Evolutionary conservation across 2,797 vertebrate species (phyloP), one percentile per base, ranked within the genome.

Genomic region (Micropoecilia bifurca): DNA sequence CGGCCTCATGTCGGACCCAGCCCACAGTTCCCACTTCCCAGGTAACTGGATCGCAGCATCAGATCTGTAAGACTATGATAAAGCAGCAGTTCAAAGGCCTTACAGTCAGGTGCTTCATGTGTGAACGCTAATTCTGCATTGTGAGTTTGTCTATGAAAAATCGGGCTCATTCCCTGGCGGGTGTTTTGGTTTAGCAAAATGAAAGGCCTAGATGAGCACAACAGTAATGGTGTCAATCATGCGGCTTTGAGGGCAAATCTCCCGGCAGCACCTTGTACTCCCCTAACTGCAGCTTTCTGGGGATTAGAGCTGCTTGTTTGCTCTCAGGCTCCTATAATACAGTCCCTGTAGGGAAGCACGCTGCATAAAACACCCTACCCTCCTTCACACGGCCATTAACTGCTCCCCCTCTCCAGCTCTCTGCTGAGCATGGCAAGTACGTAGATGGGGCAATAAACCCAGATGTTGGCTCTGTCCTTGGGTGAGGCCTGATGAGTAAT

Each of bases 281-380:
- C 50, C 77, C 76, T 81, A 81, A 6, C 87, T 80, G 88, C 80
- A 86, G 88, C 88, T 76, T 83, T 80, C 84, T 75, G 81, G 76
- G 87, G 86, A 88, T 89, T 85, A 87, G 75, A 90, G 82, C 77
- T 61, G 82, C 81, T 79, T 81, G 88, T 88, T 88, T 88, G 77
- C 87, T 81, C 76, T 83, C 83, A 85, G 86, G 74, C 46, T 86
- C 41, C 57, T 72, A 16, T 84, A 83, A 84, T 81, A 79, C 59
- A 41, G 77, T 77, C 76, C 81, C 83, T 47, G 78, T 81, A 80
- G 87, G 80, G 84, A 82, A 3, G 10, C 77, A 9, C 75, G 3
- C 71, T 22, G 75, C 80, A 84, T 85, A 82, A 86, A 85, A 80
- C 85, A 75, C 77, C 78, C 74, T 77, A 74, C 77, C 79, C 75